Percentiles rank a stretch among this genome's conserved stretches.
Conservation (phyloP, 2,888 invertebrate genomes). For the Bedellia somnulentella region DNA sequence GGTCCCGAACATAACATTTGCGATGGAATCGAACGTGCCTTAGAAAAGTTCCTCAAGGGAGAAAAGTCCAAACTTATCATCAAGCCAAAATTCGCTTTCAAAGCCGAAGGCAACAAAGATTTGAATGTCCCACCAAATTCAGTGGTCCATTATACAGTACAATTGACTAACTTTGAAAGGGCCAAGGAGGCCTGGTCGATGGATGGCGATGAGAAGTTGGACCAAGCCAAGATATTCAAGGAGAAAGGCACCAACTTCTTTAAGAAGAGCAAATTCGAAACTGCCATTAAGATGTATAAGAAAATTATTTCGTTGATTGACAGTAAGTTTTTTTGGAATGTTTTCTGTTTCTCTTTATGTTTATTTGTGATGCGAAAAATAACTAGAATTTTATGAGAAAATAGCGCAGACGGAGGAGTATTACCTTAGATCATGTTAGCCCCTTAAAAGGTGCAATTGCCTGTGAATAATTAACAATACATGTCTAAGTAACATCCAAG, state of each 20-base stretch:
- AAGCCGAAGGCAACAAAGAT: slow-evolving; percentile 66
- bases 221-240: slow-evolving; percentile 80
- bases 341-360: too few relatives aligned
- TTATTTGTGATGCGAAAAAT: too few relatives aligned
- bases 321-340: slow-evolving; percentile 17
- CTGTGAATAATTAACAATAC: too few relatives aligned
- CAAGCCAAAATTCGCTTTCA: slow-evolving; percentile 80
- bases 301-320: slow-evolving; percentile 69
- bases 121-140: slow-evolving; percentile 79
- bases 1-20: slow-evolving; percentile 75
- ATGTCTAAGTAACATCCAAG: too few relatives aligned
- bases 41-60: slow-evolving; percentile 77
- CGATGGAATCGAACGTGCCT: slow-evolving; percentile 79
- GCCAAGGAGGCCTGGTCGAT: slow-evolving; percentile 82
- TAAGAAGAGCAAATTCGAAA: slow-evolving; percentile 71
- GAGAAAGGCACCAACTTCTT: slow-evolving; percentile 91
- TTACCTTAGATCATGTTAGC: too few relatives aligned
- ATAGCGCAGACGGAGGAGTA: too few relatives aligned
- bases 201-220: slow-evolving; percentile 75
- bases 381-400: too few relatives aligned
- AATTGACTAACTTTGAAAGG: slow-evolving; percentile 81
- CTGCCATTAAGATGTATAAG: slow-evolving; percentile 88
- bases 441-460: too few relatives aligned
- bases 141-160: slow-evolving; percentile 77
- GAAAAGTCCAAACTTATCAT: slow-evolving; percentile 78